phyloP scores from a whole-genome alignment of 2,113 vertebrate species.

The Erythrolamprus reginae region DNA sequence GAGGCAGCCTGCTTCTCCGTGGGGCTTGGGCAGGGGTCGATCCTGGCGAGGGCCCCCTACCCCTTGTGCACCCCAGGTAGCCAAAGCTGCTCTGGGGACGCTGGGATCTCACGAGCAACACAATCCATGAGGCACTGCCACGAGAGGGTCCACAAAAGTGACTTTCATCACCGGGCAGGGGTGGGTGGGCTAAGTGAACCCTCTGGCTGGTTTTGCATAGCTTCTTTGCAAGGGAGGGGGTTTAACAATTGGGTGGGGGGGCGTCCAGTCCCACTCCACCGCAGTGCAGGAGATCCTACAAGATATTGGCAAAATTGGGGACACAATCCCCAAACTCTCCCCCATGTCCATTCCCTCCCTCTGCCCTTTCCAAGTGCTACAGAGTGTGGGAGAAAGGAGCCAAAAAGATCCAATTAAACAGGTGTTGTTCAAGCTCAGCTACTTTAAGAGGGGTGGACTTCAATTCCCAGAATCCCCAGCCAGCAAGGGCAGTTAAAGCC shows the following conservation, averaged over 20 bases:
- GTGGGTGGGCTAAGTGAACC: background rate
- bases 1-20: background rate
- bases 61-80: background rate
- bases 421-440: too few relatives aligned
- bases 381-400: background rate
- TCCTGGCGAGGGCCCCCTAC: background rate
- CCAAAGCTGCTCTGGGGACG: background rate
- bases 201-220: background rate
- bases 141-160: too few relatives aligned
- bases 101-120: background rate
- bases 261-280: background rate
- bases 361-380: background rate
- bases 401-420: background rate
- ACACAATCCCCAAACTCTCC: background rate
- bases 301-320: background rate
- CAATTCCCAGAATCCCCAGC: background rate
- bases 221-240: background rate
- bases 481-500: too few relatives aligned
- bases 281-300: background rate
- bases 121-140: background rate
- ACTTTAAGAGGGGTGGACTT: too few relatives aligned
- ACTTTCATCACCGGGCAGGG: background rate
- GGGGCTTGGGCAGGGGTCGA: background rate
- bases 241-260: background rate
- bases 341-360: too few relatives aligned